A percentile compares a stretch with the other conserved stretches of the same genome.
phyloP scores from a whole-genome alignment of 2,113 vertebrate species.

The Puffinus mauretanicus region DNA sequence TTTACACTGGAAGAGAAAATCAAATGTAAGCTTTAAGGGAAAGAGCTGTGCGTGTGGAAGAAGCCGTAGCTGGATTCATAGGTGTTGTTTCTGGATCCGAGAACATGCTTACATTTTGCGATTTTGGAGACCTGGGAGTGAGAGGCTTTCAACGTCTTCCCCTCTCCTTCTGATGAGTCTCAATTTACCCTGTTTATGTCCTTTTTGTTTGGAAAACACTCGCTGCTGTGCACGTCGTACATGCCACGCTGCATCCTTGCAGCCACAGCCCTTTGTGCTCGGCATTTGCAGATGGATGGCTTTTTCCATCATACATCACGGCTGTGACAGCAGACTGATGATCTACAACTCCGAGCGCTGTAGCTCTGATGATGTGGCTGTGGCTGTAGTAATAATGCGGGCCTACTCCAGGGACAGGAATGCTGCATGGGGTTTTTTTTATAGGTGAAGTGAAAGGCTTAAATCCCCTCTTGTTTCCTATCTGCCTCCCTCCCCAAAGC shows the following conservation, averaged over 20 bases:
- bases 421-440: not conserved
- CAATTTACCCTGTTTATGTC: not conserved
- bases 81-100: conserved; percentile 37
- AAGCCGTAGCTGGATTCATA: conserved; percentile 12
- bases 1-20: conserved; percentile 8
- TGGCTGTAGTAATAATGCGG: conserved; percentile 59
- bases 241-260: not conserved
- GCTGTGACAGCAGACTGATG: conserved; percentile 65
- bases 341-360: conserved; percentile 36
- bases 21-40: not conserved
- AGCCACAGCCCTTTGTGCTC: conserved; percentile 26
- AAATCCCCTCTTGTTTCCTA: conserved; percentile 26
- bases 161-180: not conserved
- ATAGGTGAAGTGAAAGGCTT: conserved; percentile 57
- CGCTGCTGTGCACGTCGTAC: not conserved
- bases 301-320: conserved; percentile 65
- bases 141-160: not conserved
- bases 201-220: not conserved
- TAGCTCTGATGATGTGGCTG: conserved; percentile 65
- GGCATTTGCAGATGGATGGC: conserved; percentile 44
- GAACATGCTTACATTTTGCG: conserved; percentile 31
- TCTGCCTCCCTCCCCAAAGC: not conserved
- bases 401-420: conserved; percentile 28
- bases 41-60: not conserved
- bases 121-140: conserved; percentile 32